Evolutionary conservation across 2,888 invertebrate species (phyloP), one percentile per base, ranked within the genome.

Genomic region (Lissonota sp.): DNA sequence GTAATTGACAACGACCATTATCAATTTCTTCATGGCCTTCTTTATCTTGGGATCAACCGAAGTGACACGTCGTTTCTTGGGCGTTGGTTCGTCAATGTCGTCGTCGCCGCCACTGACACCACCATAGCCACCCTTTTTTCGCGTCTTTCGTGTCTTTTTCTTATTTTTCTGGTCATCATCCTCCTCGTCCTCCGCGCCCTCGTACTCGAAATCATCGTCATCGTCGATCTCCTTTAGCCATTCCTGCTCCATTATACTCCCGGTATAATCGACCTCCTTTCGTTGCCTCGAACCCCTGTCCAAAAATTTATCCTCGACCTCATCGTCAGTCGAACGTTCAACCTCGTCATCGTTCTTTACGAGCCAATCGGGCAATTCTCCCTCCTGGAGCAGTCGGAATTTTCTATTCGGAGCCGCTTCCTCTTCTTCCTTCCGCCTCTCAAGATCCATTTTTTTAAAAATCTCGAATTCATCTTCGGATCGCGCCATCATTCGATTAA

Each of bases 401-500:
- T 96, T 96, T 82, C 96, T 94, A 8, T 96, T 96, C 0, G 95
- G 94, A 89, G 97, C 97, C 49, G 94, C 90, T 75, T 95, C 94
- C 0, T 95, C 95, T 87, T 97, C 95, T 86, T 95, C 96, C 88
- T 97, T 94, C 89, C 97, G 95, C 75, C 99, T 94, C 87, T 99
- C 99, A 66, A 97, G 93, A 93, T 99, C 99, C 94, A 99, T 96
- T 90, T 97, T 96, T 91, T 97, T 97, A 93, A 99, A 99, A 14
- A 95, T 93, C 90, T 99, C 99, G 91, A 99, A 96, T 93, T 99
- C 99, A 5, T 96, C 97, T 91, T 99, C 99, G 7, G 96, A 96
- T 80, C 99, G 95, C 0, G 99, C 99, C 87, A 99, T 97, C 99
- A 99, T 99, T 93, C 99, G 98, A 93, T 99, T 99, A 64, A 99